Conservation (phyloP, 2,797 vertebrate genomes). For the Decapterus maruadsi region DNA sequence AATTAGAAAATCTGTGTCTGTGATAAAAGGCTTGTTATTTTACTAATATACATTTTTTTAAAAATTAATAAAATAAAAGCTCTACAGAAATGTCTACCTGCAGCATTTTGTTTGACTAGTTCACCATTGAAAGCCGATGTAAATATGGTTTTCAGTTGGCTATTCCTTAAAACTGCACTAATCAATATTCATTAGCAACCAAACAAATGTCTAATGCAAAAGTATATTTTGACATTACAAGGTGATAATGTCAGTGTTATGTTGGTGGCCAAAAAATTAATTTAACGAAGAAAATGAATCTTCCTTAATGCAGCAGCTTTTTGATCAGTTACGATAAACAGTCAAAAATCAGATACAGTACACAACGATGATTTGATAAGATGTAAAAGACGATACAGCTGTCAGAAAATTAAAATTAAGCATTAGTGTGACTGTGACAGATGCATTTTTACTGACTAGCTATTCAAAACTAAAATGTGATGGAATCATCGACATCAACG, state of each 20-base stretch:
- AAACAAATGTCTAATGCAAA: neutral
- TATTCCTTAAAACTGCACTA: neutral
- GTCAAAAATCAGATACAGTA: neutral
- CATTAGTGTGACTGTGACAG: neutral
- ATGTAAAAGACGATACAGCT: neutral
- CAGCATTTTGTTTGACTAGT: neutral
- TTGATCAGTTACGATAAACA: neutral
- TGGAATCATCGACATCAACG: slow-evolving; percentile 24
- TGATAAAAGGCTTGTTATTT: no score
- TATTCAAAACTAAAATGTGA: slow-evolving; percentile 3
- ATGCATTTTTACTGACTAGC: no score
- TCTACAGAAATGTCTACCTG: neutral
- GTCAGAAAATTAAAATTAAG: neutral
- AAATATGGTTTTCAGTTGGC: neutral
- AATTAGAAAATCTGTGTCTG: neutral
- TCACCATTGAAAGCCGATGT: neutral
- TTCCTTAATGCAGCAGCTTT: neutral
- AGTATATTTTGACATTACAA: neutral
- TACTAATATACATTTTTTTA: no score
- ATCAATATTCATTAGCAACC: neutral
- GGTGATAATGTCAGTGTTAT: neutral
- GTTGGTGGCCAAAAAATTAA: neutral
- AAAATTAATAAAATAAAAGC: neutral
- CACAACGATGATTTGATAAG: no score
- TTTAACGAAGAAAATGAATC: neutral